Conservation (phyloP, 2,113 vertebrate species). For the Oncorhynchus gorbuscha region DNA sequence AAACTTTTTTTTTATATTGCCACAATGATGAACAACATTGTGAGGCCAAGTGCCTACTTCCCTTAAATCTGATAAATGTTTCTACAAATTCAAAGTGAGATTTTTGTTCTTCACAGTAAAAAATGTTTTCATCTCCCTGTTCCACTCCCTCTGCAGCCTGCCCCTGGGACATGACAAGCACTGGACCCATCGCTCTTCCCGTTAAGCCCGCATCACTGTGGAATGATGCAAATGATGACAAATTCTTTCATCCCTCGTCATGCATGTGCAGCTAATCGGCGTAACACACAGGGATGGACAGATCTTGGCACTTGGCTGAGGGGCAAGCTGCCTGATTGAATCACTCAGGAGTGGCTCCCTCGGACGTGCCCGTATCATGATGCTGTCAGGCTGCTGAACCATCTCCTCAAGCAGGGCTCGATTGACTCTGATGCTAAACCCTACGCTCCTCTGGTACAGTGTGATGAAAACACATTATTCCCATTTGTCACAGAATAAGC, state of each 20-base stretch:
- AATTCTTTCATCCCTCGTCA: constrained; percentile 53
- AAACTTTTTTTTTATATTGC: background rate
- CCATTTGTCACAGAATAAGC: constrained; percentile 8
- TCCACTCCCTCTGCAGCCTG: constrained; percentile 20
- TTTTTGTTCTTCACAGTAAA: constrained; percentile 38
- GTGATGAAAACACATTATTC: constrained; percentile 11
- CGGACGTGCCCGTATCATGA: constrained; percentile 22
- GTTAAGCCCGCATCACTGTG: constrained; percentile 13
- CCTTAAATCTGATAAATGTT: background rate
- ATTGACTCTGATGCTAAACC: constrained; percentile 23
- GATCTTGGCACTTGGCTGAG: constrained; percentile 50
- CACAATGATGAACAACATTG: background rate
- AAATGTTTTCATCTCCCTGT: background rate
- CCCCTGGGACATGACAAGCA: constrained; percentile 45
- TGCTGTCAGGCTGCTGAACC: constrained; percentile 38
- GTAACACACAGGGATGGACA: constrained; percentile 48
- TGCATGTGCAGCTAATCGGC: constrained; percentile 47
- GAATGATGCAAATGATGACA: constrained; percentile 57
- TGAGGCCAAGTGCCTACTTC: background rate
- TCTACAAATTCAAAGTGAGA: constrained; percentile 16
- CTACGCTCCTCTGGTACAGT: constrained; percentile 6
- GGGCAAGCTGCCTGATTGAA: constrained; percentile 54
- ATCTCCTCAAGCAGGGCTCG: constrained; percentile 5
- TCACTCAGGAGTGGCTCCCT: constrained; percentile 41
- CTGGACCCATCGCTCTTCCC: constrained; percentile 29